Base-by-base conservation (phyloP, 1,140 invertebrate species). In the Maconellicoccus hirsutus region DNA sequence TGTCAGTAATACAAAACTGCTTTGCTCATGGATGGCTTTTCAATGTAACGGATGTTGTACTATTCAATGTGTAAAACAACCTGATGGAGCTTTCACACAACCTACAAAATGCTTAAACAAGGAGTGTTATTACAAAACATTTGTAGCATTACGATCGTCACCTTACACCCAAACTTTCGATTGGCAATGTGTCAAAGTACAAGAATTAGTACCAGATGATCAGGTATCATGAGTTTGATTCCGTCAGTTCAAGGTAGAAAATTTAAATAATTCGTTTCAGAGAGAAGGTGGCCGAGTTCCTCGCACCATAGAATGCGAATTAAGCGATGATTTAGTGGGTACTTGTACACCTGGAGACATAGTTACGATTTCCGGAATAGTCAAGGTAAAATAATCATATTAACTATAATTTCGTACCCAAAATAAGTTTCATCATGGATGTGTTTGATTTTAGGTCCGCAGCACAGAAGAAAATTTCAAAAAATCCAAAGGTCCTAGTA, bases 341-440 rank as follows among this genome's bases (percentile, higher is more conserved):
- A 83, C 83, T 19, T 93, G 93, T 76, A 85, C 89, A 73, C 91
- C 94, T 25, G 96, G 94, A 8, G 93, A 97, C 82, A 86, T 92
- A 76, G 84, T 97, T 0, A 90, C 87, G 19, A 81, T 98, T 10
- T 90, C 89, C 73, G 96, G 94, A 38, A 86, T 96, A 72, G 85
- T 93, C 26, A 91, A 90, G 82, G 89, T 89, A 72, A 74, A 73
- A 66, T 38, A 23, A 21, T 73, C n/a, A 52, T 70, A 83, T 12
- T 81, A 80, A 74, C 79, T 3, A 33, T n/a, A n/a, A n/a, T n/a
- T 6, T 33, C 83, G 72, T n/a, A n/a, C 19, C 21, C 22, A 21
- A 16, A 70, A 59, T 71, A 71, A 23, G 22, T 63, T 33, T 70
- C 59, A 26, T 70, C 16, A 52, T 70, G 0, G 19, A 71, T 70